Base-by-base conservation (phyloP, 2,888 invertebrate genomes). In the Polymixis flavicincta region DNA sequence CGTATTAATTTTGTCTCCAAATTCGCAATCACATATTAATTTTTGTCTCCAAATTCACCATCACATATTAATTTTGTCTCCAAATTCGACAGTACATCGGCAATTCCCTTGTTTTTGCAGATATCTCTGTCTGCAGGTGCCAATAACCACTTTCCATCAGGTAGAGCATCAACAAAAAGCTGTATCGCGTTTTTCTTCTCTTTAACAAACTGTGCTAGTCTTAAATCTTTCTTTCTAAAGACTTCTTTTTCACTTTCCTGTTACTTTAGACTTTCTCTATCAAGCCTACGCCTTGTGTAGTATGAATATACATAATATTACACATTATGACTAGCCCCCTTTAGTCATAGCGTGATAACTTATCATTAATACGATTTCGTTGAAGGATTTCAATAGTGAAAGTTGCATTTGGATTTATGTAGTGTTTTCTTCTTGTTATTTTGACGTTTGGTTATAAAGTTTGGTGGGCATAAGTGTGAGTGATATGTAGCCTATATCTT, bases 261-360 rank as follows among this genome's bases (percentile, higher is more conserved):
- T 50, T 37, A 13, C 66, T 48, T 42, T 25, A 2, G 5, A 83
- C 83, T 83, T 83, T 85, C 83, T 85, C 83, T 71, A 73, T 77
- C 83, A 25, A 48, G 48, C 61, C 71, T 63, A 83, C 59, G 19
- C 0, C 57, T 65, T 8, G 1, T 63, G n/a, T 32, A 50, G 70
- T 72, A 57, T 64, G 77, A 59, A 71, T 65, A 84, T 73, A 72
- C 71, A 82, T 84, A 84, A 84, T 52, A 73, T 80, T 70, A 76
- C 67, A 74, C 45, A 77, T 76, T 61, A 74, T 64, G 50, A 28
- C 48, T 55, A 59, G 82, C 77, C 80, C 70, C 69, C 52, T 76
- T 86, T 87, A 85, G 85, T 67, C 65, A 83, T 87, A 81, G 86
- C 86, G 87, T 86, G 86, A 54, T 83, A 25, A 67, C 45, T 13